Conservation (phyloP, 2,888 invertebrate species). For the Phengaris arion region DNA sequence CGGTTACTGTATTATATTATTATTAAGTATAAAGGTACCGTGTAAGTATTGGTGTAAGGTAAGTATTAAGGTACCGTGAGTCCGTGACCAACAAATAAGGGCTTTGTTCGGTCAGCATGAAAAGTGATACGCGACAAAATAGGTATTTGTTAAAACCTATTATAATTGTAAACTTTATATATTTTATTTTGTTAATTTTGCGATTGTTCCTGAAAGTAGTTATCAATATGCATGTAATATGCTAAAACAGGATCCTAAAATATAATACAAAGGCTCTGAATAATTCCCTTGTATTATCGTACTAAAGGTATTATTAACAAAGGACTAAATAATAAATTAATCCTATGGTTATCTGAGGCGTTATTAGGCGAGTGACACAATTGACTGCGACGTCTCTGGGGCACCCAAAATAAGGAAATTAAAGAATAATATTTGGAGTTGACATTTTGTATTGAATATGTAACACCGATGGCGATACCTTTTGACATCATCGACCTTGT, state of each 20-base stretch:
- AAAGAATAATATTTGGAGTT: slow-evolving; percentile 1
- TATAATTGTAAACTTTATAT: neutral
- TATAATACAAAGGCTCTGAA: neutral
- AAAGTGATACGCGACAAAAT: neutral
- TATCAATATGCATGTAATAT: neutral
- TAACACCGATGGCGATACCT: neutral
- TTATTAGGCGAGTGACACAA: neutral
- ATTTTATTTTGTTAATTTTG: neutral
- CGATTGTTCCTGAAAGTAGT: neutral
- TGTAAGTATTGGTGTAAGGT: too few relatives aligned
- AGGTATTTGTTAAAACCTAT: neutral
- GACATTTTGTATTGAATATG: neutral
- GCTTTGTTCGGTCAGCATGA: neutral
- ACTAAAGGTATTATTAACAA: neutral
- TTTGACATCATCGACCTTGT: neutral
- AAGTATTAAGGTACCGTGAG: neutral
- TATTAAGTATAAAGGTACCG: too few relatives aligned
- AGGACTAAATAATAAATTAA: slow-evolving; percentile 4
- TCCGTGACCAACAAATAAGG: neutral
- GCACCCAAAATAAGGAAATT: slow-evolving; percentile 17
- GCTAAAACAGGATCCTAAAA: neutral
- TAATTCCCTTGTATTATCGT: slow-evolving; percentile 3
- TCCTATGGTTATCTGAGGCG: neutral
- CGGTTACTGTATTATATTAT: too few relatives aligned
- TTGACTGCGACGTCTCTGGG: neutral